Evolutionary conservation across 2,888 invertebrate genomes (phyloP).

Genomic region (Agonopterix arenella): DNA sequence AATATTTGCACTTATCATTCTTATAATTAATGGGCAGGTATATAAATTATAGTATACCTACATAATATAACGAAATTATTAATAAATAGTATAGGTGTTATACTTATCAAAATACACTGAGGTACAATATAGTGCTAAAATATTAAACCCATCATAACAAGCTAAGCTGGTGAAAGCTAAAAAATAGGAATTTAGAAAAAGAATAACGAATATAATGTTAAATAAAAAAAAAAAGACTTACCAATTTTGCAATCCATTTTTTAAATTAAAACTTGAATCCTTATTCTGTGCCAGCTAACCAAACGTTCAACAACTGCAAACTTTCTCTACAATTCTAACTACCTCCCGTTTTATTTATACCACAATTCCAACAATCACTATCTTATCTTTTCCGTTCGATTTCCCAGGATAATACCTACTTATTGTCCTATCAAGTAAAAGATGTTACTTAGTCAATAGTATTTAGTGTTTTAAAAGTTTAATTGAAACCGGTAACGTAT

Average conservation of each 20-base stretch:
- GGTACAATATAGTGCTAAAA: too few relatives aligned
- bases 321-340: constrained; percentile 4
- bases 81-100: too few relatives aligned
- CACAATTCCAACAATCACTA: constrained; percentile 1
- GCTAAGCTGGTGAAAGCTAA: too few relatives aligned
- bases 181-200: too few relatives aligned
- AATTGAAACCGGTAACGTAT: neutral
- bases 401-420: constrained; percentile 3
- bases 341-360: constrained; percentile 8
- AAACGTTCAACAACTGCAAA: neutral
- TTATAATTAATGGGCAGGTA: too few relatives aligned
- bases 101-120: too few relatives aligned
- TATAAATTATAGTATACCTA: too few relatives aligned
- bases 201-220: too few relatives aligned
- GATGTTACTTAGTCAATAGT: neutral
- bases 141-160: too few relatives aligned
- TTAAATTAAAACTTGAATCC: neutral
- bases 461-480: neutral
- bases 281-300: too few relatives aligned
- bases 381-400: constrained; percentile 3
- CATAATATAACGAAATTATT: too few relatives aligned
- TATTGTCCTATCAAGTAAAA: neutral
- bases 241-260: constrained; percentile 38
- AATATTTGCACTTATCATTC: too few relatives aligned
- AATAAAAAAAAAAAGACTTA: constrained; percentile 18